phyloP scores from a whole-genome alignment of 2,888 invertebrate species.

The Cabera pusaria region DNA sequence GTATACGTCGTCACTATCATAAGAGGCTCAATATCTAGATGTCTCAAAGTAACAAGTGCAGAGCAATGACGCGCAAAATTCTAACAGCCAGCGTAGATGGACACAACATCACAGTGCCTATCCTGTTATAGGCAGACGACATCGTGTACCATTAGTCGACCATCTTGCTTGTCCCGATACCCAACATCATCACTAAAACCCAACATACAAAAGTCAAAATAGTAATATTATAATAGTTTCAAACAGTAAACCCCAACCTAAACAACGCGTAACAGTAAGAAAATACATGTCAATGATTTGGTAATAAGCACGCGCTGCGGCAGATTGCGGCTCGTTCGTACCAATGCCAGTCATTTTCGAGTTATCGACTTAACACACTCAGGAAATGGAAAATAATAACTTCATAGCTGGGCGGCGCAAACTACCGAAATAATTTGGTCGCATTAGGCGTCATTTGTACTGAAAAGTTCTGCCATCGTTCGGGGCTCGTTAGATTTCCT shows the following conservation, averaged over 20 bases:
- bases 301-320: slow-evolving; percentile 65
- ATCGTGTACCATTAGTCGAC: no score
- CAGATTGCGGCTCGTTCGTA: slow-evolving; percentile 50
- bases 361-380: slow-evolving; percentile 77
- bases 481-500: slow-evolving; percentile 38
- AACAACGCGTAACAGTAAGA: slow-evolving; percentile 30
- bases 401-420: slow-evolving; percentile 68
- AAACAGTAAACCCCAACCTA: no score
- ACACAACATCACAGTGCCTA: not conserved
- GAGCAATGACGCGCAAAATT: no score
- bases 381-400: slow-evolving; percentile 82
- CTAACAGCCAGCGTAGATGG: no score
- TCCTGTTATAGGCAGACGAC: not conserved
- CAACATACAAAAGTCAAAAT: no score
- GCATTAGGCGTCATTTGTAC: slow-evolving; percentile 71
- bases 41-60: no score
- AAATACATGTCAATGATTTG: slow-evolving; percentile 52
- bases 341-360: slow-evolving; percentile 79
- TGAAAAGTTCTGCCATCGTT: slow-evolving; percentile 40
- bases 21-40: no score
- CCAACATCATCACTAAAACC: no score
- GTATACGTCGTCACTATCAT: no score
- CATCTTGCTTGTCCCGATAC: no score
- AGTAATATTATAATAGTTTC: no score
- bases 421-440: slow-evolving; percentile 72